Conservation (phyloP, 2,113 vertebrate species). For the Brienomyrus brachyistius region DNA sequence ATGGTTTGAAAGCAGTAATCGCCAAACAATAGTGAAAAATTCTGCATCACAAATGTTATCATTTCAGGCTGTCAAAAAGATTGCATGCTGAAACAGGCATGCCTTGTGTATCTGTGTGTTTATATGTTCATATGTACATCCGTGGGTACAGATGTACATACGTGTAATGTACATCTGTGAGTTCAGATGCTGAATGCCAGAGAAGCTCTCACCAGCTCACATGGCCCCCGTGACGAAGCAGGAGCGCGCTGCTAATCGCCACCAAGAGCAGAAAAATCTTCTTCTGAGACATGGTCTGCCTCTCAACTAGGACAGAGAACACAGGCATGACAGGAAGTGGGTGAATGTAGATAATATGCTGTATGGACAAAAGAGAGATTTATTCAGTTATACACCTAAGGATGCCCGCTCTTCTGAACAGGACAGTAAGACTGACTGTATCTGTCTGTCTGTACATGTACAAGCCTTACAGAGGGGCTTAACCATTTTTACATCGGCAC, state of each 20-base stretch:
- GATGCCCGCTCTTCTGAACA: neutral
- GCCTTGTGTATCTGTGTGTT: neutral
- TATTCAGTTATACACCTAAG: neutral
- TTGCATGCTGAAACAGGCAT: neutral
- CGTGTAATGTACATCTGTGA: neutral
- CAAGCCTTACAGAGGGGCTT: neutral
- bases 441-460: neutral
- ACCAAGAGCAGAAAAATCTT: conserved; percentile 67
- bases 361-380: neutral
- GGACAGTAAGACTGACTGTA: neutral
- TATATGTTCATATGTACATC: neutral
- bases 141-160: neutral
- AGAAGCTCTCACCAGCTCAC: conserved; percentile 62
- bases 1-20: neutral
- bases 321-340: neutral
- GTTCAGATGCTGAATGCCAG: neutral
- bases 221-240: conserved; percentile 69
- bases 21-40: neutral
- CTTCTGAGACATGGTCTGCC: conserved; percentile 60
- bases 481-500: neutral
- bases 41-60: neutral
- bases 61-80: neutral
- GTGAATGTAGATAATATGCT: neutral
- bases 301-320: conserved; percentile 14
- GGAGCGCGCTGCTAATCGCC: conserved; percentile 61